Evolutionary conservation across 2,113 vertebrate genomes (phyloP).

Genomic region (Dryoscopus gambensis): DNA sequence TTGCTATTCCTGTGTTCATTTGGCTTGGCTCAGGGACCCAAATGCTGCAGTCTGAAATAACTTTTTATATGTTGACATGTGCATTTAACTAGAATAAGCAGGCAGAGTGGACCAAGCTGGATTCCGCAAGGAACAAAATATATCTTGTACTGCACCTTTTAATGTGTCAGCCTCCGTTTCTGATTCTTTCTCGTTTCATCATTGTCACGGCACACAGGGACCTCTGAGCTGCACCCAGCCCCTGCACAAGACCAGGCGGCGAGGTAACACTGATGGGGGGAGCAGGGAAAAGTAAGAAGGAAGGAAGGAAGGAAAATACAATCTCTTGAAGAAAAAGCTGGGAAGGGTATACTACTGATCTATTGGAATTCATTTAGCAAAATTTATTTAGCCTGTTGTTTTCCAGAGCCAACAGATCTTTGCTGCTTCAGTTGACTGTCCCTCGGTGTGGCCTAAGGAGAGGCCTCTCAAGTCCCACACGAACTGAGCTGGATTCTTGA

Average conservation of each 20-base stretch:
- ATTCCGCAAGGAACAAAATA: slow-evolving; percentile 22
- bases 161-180: not conserved
- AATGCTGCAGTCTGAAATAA: slow-evolving; percentile 61
- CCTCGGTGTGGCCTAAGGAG: not conserved
- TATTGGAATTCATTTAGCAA: not conserved
- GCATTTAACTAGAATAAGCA: slow-evolving; percentile 44
- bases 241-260: not conserved
- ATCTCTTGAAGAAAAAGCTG: not conserved
- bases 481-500: not conserved
- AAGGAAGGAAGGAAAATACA: not conserved
- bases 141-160: slow-evolving; percentile 6
- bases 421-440: not conserved
- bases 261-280: not conserved
- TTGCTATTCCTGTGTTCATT: slow-evolving; percentile 64
- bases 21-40: slow-evolving; percentile 38
- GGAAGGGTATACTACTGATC: not conserved
- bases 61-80: slow-evolving; percentile 62
- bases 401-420: not conserved
- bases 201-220: fast-evolving
- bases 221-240: not conserved
- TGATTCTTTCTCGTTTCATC: not conserved
- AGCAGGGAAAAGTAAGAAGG: not conserved
- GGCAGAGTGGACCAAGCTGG: slow-evolving; percentile 2
- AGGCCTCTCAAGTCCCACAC: not conserved
- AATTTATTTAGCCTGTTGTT: not conserved